These are phyloP conservation scores for Caenorhabditis macrosperma DNA, from an alignment of 2,888 invertebrate species.

Conservation along the genomic window DNA sequence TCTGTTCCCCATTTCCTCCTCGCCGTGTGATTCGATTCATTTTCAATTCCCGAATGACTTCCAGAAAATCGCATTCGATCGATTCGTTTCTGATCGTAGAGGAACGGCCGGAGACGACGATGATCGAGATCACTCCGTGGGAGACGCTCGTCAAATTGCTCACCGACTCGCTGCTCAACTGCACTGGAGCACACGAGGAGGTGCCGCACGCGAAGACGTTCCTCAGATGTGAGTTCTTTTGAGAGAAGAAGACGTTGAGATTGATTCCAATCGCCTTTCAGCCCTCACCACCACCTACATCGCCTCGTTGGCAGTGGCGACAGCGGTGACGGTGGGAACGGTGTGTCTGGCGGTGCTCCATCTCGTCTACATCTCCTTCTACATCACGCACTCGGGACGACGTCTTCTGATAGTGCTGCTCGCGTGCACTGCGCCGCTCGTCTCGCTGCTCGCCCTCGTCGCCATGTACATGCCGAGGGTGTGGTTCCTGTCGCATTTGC, in stretches of 20 bases:
- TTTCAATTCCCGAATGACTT: background rate
- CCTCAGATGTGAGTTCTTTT: slow-evolving; percentile 61
- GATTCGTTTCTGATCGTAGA: background rate
- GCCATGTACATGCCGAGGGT: slow-evolving; percentile 78
- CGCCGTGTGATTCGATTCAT: too few species aligned
- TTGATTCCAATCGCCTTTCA: slow-evolving; percentile 19
- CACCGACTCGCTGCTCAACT: slow-evolving; percentile 74
- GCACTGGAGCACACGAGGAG: slow-evolving; percentile 61
- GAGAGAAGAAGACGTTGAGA: background rate
- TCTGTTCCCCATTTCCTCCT: too few species aligned
- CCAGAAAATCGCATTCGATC: too few species aligned
- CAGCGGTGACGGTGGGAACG: slow-evolving; percentile 68
- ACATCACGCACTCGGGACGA: slow-evolving; percentile 70
- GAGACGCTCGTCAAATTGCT: slow-evolving; percentile 72
- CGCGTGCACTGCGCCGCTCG: slow-evolving; percentile 76
- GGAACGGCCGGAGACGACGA: slow-evolving; percentile 12
- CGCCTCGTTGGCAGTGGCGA: slow-evolving; percentile 68
- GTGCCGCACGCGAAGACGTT: slow-evolving; percentile 70
- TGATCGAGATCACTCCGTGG: slow-evolving; percentile 62
- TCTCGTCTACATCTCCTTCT: slow-evolving; percentile 72
- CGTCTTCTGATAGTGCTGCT: slow-evolving; percentile 72
- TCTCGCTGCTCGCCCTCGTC: slow-evolving; percentile 72
- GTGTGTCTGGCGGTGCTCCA: slow-evolving; percentile 73
- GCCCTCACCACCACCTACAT: slow-evolving; percentile 67
- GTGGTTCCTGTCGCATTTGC: slow-evolving; percentile 77